These are phyloP conservation scores for Rhodeus uyekii DNA, from an alignment of 2,797 vertebrate species.

Conservation along the genomic window DNA sequence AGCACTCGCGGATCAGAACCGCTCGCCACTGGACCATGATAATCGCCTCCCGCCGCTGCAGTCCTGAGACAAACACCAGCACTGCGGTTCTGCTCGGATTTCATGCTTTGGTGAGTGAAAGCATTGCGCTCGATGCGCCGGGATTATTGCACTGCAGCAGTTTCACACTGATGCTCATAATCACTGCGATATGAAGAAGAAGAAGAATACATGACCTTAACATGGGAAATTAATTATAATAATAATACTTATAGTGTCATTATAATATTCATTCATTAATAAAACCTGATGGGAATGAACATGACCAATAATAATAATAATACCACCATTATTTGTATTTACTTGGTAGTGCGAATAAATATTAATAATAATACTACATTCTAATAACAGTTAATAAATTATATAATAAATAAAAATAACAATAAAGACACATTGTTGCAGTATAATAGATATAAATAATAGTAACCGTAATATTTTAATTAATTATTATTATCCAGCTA, in stretches of 20 bases:
- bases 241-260: neutral
- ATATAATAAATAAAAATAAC: neutral
- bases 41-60: no score
- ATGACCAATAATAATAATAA: neutral
- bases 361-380: neutral
- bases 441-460: neutral
- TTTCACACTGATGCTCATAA: neutral
- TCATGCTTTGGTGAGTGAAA: conserved; percentile 73
- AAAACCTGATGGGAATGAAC: neutral
- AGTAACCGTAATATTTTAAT: neutral
- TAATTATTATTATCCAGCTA: neutral
- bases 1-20: conserved; percentile 25
- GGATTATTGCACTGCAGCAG: neutral
- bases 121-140: neutral
- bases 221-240: neutral
- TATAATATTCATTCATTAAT: neutral
- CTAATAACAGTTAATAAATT: neutral
- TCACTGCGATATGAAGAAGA: neutral
- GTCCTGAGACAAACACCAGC: no score
- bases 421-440: no score
- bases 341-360: neutral
- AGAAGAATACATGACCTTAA: neutral
- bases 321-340: neutral
- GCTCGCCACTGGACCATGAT: neutral
- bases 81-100: conserved; percentile 58